Conservation (phyloP, 1,140 invertebrate genomes). For the Drosophila ironensis region DNA sequence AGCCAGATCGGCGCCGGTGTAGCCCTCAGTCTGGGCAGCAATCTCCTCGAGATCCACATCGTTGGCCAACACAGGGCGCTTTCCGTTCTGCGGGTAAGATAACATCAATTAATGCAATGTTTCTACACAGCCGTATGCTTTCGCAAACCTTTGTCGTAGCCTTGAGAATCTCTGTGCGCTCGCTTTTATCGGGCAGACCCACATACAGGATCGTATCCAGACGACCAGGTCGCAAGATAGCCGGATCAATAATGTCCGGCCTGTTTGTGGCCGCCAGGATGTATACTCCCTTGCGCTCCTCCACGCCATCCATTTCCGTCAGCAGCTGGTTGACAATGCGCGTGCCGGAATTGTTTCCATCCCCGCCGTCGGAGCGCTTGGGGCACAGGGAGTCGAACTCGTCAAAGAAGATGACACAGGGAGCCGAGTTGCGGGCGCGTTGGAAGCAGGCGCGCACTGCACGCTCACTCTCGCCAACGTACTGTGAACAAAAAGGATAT, state of each 20-base stretch:
- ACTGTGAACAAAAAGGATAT: slow-evolving; percentile 85
- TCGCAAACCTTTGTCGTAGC: slow-evolving; percentile 97
- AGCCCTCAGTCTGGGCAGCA: slow-evolving; percentile 88
- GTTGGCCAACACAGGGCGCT: slow-evolving; percentile 87
- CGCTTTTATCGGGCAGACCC: slow-evolving; percentile 91
- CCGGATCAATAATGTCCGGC: slow-evolving; percentile 98
- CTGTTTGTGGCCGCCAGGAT: slow-evolving; percentile 98
- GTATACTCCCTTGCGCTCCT: slow-evolving; percentile 94
- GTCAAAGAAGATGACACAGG: slow-evolving; percentile 99
- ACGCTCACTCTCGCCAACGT: slow-evolving; percentile 99
- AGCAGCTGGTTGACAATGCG: slow-evolving; percentile 98
- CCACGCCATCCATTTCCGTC: slow-evolving; percentile 99
- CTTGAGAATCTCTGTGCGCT: slow-evolving; percentile 93
- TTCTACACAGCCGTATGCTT: no score
- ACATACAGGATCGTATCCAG: slow-evolving; percentile 97
- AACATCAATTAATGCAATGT: no score
- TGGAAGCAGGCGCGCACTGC: slow-evolving; percentile 97
- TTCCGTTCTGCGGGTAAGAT: slow-evolving; percentile 86
- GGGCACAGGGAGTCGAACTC: slow-evolving; percentile 99
- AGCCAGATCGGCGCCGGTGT: slow-evolving; percentile 96
- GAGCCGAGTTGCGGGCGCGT: slow-evolving; percentile 95
- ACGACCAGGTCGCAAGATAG: slow-evolving; percentile 95
- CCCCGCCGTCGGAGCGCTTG: slow-evolving; percentile 89
- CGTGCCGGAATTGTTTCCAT: slow-evolving; percentile 87
- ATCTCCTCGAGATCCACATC: slow-evolving; percentile 91